Evolutionary conservation across 2,113 vertebrate genomes (phyloP), one percentile per base, ranked within the genome.

Genomic region (Sterna hirundo): DNA sequence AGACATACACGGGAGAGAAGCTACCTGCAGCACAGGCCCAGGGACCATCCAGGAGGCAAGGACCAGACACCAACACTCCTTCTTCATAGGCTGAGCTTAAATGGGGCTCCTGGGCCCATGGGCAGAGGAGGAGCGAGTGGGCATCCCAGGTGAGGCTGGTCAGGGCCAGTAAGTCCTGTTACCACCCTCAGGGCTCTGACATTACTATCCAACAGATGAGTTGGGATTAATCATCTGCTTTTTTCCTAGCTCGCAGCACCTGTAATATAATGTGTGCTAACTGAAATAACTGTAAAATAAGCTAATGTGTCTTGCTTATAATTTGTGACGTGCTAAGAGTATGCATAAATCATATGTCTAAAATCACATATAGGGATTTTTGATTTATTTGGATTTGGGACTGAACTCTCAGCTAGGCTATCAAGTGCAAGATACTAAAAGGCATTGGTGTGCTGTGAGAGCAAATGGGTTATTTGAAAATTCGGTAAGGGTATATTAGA

Each of bases 1-100:
- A 20, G 30, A 30, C 0, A 1, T 19, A 19, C 13, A 3, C 25
- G 25, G 30, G 13, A 65, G 13, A n/a, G 25, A 30, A 27, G 2
- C 6, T 34, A 36, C 40, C 27, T 57, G 13, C 6, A 49, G 16
- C 0, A 16, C 1, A 8, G 16, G 2, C 8, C 32, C 32, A 65
- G 15, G 4, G 13, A 57, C 10, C 7, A 6, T 14, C 19, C 17
- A 5, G 15, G 13, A 44, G 3, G 2, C 38, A 75, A 78, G 7
- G 9, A 9, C 17, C 36, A 4, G 22, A 29, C 7, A 44, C 3
- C 30, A 55, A 3, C 6, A 5, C 13, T 54, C 26, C 57, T n/a
- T 6, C 5, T 1, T 3, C 23, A 4, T 0, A 25, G 19, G 19
- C 70, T 71, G 26, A 18, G 32, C 22, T 71, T 64, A 32, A 60